These are phyloP conservation scores for Bufotes viridis DNA, from an alignment of 2,797 vertebrate genomes.

Conservation along the genomic window DNA sequence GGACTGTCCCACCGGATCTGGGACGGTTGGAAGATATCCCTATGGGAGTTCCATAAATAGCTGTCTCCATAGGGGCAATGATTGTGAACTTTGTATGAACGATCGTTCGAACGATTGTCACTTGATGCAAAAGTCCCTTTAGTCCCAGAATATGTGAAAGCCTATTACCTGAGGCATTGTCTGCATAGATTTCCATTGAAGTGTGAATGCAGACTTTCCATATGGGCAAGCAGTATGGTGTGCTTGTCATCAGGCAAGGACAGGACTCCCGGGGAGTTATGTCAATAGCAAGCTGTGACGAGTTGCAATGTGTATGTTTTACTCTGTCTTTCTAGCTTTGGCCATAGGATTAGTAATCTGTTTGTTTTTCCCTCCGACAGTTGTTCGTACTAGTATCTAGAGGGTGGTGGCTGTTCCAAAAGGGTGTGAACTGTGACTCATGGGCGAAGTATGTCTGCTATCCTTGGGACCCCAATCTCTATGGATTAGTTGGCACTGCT, in stretches of 20 bases:
- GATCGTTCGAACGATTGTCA: too few relatives aligned
- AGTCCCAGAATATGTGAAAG: background rate
- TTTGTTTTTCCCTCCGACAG: background rate
- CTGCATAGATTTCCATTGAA: background rate
- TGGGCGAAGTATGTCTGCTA: background rate
- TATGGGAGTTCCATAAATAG: too few relatives aligned
- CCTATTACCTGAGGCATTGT: background rate
- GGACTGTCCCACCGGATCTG: too few relatives aligned
- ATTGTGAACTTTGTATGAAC: too few relatives aligned
- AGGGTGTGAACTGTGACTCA: background rate
- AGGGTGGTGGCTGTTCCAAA: background rate
- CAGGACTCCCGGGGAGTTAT: background rate
- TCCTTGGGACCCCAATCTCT: background rate
- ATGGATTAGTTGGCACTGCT: background rate
- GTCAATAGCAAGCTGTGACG: background rate
- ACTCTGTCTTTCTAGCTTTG: background rate
- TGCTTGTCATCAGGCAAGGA: background rate
- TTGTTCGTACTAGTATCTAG: background rate
- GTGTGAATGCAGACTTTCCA: background rate
- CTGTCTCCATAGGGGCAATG: too few relatives aligned
- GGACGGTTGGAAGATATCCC: too few relatives aligned
- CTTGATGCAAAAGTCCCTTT: background rate
- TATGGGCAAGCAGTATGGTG: background rate
- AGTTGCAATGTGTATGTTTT: background rate
- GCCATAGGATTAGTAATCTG: background rate